Percentiles rank a stretch among this genome's conserved stretches.
phyloP scores from a whole-genome alignment of 2,113 vertebrate genomes.

The Deroptyus accipitrinus region DNA sequence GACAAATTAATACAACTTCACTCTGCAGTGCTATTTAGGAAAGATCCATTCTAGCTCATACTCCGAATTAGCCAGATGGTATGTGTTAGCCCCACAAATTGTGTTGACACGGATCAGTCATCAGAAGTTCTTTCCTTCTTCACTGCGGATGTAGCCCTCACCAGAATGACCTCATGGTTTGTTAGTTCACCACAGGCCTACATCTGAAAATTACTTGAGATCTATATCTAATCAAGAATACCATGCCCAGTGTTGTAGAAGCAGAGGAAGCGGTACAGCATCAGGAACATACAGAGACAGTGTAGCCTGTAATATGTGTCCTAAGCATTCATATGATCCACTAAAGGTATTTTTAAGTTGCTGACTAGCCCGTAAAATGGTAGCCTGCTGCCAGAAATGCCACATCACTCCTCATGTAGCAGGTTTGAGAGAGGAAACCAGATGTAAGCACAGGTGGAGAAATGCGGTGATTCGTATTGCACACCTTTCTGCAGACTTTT shows the following conservation, averaged over 20 bases:
- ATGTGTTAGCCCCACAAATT: not conserved
- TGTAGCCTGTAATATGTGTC: not conserved
- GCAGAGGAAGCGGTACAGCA: not conserved
- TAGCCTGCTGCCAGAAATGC: not conserved
- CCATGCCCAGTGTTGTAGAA: not conserved
- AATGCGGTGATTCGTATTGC: not conserved
- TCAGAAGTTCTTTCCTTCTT: not conserved
- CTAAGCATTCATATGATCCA: not conserved
- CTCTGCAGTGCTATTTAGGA: not conserved
- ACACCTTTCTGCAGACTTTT: not conserved
- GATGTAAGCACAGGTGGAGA: not conserved
- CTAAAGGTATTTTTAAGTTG: not conserved
- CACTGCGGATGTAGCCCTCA: not conserved
- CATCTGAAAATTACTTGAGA: not conserved
- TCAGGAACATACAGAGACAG: not conserved
- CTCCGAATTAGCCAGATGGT: not conserved
- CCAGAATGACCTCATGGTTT: not conserved
- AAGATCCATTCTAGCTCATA: not conserved
- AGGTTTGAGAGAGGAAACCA: not conserved
- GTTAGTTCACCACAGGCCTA: not conserved
- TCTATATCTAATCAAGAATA: not conserved
- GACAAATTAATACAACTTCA: not conserved
- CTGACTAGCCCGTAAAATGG: not conserved
- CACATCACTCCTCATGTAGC: not conserved
- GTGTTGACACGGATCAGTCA: not conserved